phyloP scores from a whole-genome alignment of 2,888 invertebrate species.

The Fabriciana adippe region DNA sequence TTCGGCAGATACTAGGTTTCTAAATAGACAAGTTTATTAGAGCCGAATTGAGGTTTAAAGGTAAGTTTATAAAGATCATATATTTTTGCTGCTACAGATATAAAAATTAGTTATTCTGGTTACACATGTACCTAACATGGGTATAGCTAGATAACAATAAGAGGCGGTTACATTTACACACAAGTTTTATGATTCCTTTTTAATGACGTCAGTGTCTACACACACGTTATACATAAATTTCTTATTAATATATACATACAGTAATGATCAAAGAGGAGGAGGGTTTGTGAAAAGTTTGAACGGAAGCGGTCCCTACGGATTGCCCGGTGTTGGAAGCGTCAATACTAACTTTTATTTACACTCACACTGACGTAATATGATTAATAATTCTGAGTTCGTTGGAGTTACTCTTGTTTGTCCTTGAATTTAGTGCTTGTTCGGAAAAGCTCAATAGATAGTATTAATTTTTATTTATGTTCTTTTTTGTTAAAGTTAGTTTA shows the following conservation, averaged over 20 bases:
- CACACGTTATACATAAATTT: conserved; percentile 1
- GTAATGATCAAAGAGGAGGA: conserved; percentile 18
- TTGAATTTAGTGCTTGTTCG: neutral
- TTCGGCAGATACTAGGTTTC: too few species aligned
- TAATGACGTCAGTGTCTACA: conserved; percentile 1
- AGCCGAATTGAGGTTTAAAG: too few species aligned
- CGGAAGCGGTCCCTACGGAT: conserved; percentile 22
- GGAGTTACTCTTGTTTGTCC: conserved; percentile 3
- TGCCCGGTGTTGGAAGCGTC: conserved; percentile 6
- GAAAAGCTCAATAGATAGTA: too few species aligned
- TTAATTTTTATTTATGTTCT: too few species aligned
- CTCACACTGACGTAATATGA: conserved; percentile 15
- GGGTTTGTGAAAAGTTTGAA: conserved; percentile 22
- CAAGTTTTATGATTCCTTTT: neutral
- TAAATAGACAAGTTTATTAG: too few species aligned
- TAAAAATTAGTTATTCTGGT: too few species aligned
- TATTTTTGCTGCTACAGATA: too few species aligned
- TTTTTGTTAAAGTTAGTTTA: too few species aligned
- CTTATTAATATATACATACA: conserved; percentile 9
- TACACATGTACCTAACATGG: too few species aligned
- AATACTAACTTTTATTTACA: conserved; percentile 27
- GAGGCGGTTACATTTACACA: too few species aligned
- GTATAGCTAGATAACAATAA: too few species aligned
- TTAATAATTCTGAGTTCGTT: conserved; percentile 16
- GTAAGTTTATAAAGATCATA: too few species aligned